These are phyloP conservation scores for Felis chaus DNA, from an alignment of 2,113 vertebrate species.

Conservation along the genomic window DNA sequence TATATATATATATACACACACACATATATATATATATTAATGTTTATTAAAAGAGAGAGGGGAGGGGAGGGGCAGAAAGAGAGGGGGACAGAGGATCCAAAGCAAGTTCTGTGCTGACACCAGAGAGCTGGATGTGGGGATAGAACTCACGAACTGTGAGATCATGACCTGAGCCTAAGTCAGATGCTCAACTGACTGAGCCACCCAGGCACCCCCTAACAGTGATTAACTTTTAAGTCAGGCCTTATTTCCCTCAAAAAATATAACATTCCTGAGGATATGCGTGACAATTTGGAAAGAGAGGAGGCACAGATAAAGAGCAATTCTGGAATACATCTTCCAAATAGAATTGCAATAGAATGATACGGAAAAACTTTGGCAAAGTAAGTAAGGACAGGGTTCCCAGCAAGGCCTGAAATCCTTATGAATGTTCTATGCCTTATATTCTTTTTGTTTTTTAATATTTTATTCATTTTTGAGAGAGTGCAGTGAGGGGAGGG, in stretches of 20 bases:
- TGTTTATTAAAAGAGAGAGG: too few relatives aligned
- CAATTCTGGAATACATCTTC: neutral
- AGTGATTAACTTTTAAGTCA: neutral
- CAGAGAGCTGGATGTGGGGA: too few relatives aligned
- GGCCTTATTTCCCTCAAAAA: neutral
- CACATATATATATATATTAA: too few relatives aligned
- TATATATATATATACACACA: too few relatives aligned
- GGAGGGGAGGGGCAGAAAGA: too few relatives aligned
- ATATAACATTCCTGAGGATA: neutral
- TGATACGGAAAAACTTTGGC: neutral
- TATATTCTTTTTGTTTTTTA: neutral
- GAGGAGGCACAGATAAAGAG: neutral
- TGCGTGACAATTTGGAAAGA: neutral
- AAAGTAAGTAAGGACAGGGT: neutral
- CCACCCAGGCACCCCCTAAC: neutral
- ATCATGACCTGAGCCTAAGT: too few relatives aligned
- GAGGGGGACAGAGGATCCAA: too few relatives aligned
- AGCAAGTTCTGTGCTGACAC: too few relatives aligned
- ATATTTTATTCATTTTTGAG: too few relatives aligned
- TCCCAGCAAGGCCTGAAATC: neutral
- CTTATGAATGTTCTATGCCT: neutral
- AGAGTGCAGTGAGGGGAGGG: too few relatives aligned
- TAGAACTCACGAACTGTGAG: too few relatives aligned
- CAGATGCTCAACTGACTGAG: too few relatives aligned
- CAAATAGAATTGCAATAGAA: neutral